These are phyloP conservation scores for Hypolimnas misippus DNA, from an alignment of 2,888 invertebrate species.

Conservation along the genomic window DNA sequence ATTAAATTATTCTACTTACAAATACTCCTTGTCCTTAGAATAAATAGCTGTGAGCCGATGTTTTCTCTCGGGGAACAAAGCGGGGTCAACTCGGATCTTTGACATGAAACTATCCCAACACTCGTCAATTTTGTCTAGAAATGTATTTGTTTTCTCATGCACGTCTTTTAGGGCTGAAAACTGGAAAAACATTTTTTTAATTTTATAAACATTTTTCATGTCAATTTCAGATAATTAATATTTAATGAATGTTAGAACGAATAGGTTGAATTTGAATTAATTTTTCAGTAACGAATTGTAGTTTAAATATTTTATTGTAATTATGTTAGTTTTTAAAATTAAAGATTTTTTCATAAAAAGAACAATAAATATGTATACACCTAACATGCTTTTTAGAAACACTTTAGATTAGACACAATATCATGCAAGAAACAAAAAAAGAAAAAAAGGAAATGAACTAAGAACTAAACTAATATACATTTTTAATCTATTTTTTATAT, in stretches of 20 bases:
- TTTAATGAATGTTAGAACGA: too few species aligned
- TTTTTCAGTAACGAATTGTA: too few species aligned
- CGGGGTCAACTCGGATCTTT: slow-evolving; percentile 86
- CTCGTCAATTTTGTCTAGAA: slow-evolving; percentile 82
- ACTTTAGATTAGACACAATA: not conserved
- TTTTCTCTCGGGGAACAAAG: slow-evolving; percentile 89
- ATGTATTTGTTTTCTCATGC: slow-evolving; percentile 84
- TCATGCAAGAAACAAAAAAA: not conserved
- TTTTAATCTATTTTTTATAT: not conserved
- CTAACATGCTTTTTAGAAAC: not conserved
- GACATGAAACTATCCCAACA: slow-evolving; percentile 84
- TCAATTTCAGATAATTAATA: too few species aligned
- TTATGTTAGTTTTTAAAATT: too few species aligned
- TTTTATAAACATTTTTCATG: too few species aligned
- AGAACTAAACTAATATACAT: not conserved
- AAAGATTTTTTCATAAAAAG: not conserved
- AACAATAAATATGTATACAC: not conserved
- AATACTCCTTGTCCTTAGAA: slow-evolving; percentile 95
- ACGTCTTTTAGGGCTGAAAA: slow-evolving; percentile 86
- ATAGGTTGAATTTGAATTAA: too few species aligned
- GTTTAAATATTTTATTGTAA: too few species aligned
- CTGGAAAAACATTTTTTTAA: slow-evolving; percentile 57
- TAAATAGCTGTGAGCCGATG: slow-evolving; percentile 95
- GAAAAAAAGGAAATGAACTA: not conserved
- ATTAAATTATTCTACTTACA: too few species aligned